phyloP scores from a whole-genome alignment of 2,797 vertebrate species.

The Nothura maculosa region DNA sequence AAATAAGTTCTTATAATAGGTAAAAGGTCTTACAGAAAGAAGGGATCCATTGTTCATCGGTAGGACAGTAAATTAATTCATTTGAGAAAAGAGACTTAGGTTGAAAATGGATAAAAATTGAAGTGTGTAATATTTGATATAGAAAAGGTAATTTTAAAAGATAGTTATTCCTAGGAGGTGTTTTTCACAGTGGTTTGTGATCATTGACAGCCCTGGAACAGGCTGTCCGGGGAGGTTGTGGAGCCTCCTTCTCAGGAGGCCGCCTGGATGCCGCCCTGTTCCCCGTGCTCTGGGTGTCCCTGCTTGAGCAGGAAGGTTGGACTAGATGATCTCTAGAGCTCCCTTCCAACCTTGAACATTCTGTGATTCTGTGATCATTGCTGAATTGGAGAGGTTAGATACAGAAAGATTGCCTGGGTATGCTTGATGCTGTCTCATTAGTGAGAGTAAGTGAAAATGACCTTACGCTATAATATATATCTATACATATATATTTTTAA shows the following conservation, averaged over 20 bases:
- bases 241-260: too few relatives aligned
- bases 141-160: neutral
- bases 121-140: accelerated
- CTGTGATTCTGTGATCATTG: neutral
- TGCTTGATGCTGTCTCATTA: neutral
- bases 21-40: neutral
- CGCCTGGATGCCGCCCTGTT: too few relatives aligned
- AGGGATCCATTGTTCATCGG: neutral
- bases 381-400: neutral
- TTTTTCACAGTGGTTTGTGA: neutral
- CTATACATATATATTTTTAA: too few relatives aligned
- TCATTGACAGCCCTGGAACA: too few relatives aligned
- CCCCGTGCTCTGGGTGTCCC: too few relatives aligned
- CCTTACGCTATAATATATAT: neutral
- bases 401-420: neutral
- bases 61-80: neutral
- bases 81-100: neutral
- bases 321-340: too few relatives aligned
- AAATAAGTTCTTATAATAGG: neutral
- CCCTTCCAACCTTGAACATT: too few relatives aligned
- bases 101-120: neutral
- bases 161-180: neutral
- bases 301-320: too few relatives aligned
- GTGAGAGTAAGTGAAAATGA: neutral
- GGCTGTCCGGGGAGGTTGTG: too few relatives aligned